Evolutionary conservation across 2,113 vertebrate genomes (phyloP).

Genomic region (Corythornis vintsioides): DNA sequence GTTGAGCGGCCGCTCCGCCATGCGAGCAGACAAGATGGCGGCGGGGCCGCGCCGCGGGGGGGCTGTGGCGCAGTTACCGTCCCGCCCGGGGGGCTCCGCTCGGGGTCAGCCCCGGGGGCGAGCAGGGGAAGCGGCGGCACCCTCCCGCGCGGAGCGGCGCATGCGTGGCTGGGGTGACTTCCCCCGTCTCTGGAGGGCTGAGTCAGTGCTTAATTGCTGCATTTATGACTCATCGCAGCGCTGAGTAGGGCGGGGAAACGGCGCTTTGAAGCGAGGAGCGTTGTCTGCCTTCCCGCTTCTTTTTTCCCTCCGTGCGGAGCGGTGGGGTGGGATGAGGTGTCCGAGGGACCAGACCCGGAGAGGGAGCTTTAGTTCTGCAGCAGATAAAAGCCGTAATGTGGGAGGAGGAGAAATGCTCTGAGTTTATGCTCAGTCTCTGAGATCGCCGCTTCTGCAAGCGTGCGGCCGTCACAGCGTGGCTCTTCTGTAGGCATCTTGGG

Average conservation of each 20-base stretch:
- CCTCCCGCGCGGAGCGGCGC: background rate
- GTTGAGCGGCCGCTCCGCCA: background rate
- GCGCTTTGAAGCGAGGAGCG: background rate
- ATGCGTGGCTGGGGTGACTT: background rate
- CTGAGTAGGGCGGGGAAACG: conserved; percentile 22
- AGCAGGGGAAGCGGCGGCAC: too few species aligned
- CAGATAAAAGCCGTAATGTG: background rate
- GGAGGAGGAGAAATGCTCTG: background rate
- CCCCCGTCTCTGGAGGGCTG: background rate
- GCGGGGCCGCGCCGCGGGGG: background rate
- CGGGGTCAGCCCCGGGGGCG: background rate
- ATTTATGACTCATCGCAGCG: conserved; percentile 73
- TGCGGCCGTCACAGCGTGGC: background rate
- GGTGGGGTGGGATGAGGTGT: background rate
- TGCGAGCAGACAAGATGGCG: conserved; percentile 53
- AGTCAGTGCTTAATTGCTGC: conserved; percentile 71
- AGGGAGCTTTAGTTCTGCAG: conserved; percentile 44
- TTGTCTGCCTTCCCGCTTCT: background rate
- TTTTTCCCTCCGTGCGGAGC: accelerated
- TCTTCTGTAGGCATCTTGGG: background rate
- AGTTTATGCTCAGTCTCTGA: background rate
- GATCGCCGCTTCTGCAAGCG: background rate
- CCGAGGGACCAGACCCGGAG: conserved; percentile 44
- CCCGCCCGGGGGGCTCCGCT: background rate
- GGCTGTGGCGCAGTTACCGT: conserved; percentile 34